Evolutionary conservation across 64 coral and sea anemone genomes (phyloP).

Genomic region (Porites australiensis): DNA sequence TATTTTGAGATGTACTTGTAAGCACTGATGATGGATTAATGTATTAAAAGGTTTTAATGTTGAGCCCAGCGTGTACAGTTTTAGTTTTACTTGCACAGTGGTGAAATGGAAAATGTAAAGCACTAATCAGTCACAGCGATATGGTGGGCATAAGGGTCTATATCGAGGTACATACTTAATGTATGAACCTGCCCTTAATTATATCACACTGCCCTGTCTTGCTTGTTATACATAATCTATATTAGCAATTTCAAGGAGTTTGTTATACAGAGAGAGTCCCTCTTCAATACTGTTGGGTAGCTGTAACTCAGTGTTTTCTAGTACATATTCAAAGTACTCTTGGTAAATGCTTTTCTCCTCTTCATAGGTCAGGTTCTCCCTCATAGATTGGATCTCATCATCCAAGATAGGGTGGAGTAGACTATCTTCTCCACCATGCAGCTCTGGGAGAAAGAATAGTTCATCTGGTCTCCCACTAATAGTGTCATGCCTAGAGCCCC

Average conservation of each 20-base stretch:
- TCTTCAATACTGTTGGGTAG: constrained; percentile 68
- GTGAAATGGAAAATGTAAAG: constrained; percentile 37
- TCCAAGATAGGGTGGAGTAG: constrained; percentile 54
- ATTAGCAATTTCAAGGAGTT: constrained; percentile 77
- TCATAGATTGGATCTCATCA: constrained; percentile 76
- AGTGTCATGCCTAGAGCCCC: constrained; percentile 70
- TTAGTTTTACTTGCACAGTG: constrained; percentile 66
- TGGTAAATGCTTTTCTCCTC: constrained; percentile 71
- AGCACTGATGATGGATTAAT: constrained; percentile 26
- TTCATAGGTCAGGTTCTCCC: constrained; percentile 77
- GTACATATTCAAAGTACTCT: constrained; percentile 91
- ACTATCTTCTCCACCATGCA: constrained; percentile 73
- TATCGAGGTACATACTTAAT: constrained; percentile 9
- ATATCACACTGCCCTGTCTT: constrained; percentile 9
- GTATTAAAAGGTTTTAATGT: constrained; percentile 60
- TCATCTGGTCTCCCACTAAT: constrained; percentile 77
- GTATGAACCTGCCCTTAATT: constrained; percentile 2
- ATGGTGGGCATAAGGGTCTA: constrained; percentile 42
- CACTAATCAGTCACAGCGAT: constrained; percentile 43
- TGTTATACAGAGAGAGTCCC: constrained; percentile 80
- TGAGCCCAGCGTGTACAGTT: constrained; percentile 44
- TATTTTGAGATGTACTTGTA: constrained; percentile 45
- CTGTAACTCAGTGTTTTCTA: constrained; percentile 70
- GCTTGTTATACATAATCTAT: constrained; percentile 49
- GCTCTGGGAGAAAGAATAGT: constrained; percentile 76